phyloP scores from a whole-genome alignment of 2,113 vertebrate species.

The Mustela lutreola region DNA sequence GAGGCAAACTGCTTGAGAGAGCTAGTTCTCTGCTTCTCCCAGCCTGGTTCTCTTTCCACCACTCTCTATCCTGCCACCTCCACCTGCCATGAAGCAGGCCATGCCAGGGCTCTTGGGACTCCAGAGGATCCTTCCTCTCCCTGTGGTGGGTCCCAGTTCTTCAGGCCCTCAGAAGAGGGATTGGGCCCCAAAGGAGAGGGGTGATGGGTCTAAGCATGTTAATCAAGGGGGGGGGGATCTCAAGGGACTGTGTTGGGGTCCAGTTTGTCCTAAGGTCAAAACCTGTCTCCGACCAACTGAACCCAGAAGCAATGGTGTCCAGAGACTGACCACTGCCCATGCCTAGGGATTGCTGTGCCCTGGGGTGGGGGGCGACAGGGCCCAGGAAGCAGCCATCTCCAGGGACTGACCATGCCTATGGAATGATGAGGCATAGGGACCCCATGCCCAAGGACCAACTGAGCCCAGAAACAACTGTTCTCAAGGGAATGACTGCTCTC shows the following conservation, averaged over 20 bases:
- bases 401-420: background rate
- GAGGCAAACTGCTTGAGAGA: background rate
- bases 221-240: background rate
- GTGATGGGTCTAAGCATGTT: background rate
- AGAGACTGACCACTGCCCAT: background rate
- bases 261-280: background rate
- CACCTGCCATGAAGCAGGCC: background rate
- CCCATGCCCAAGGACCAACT: background rate
- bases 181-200: background rate
- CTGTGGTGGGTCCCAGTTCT: background rate
- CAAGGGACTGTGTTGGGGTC: background rate
- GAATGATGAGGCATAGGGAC: background rate
- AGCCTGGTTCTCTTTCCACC: background rate
- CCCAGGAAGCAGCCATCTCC: background rate
- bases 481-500: background rate
- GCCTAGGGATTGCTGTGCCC: background rate
- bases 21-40: background rate
- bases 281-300: background rate
- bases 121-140: background rate
- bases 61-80: background rate
- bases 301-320: background rate
- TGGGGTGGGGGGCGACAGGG: rapidly evolving
- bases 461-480: background rate
- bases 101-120: background rate
- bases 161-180: background rate